Percentiles rank a stretch among this genome's conserved stretches.
These are phyloP conservation scores for Lasaia peninsularis DNA, from an alignment of 1,140 invertebrate genomes.

Conservation along the genomic window DNA sequence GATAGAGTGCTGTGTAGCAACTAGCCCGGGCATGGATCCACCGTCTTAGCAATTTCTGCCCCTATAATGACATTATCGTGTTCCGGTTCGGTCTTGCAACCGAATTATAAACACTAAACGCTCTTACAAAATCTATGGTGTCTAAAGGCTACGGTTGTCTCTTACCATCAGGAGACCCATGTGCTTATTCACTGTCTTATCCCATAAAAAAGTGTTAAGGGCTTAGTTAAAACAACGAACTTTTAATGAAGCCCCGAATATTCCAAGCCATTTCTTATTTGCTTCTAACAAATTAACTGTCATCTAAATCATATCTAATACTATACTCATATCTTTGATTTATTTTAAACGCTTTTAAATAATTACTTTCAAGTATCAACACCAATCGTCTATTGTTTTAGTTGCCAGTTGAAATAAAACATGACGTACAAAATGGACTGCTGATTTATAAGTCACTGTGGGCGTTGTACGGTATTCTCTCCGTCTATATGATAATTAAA, in stretches of 20 bases:
- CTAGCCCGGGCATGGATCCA: too few relatives aligned
- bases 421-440: slow-evolving; percentile 31
- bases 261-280: slow-evolving; percentile 32
- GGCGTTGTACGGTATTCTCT: slow-evolving; percentile 41
- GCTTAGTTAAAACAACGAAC: not conserved
- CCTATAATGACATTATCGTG: too few relatives aligned
- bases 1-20: too few relatives aligned
- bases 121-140: too few relatives aligned
- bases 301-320: slow-evolving; percentile 66
- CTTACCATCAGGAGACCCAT: too few relatives aligned
- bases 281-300: slow-evolving; percentile 55
- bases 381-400: slow-evolving; percentile 68
- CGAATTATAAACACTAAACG: too few relatives aligned
- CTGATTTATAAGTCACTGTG: slow-evolving; percentile 53
- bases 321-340: slow-evolving; percentile 66
- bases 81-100: too few relatives aligned
- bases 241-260: slow-evolving; percentile 26
- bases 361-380: slow-evolving; percentile 65
- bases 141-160: too few relatives aligned
- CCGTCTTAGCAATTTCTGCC: too few relatives aligned
- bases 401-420: slow-evolving; percentile 54
- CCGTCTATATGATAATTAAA: slow-evolving; percentile 63
- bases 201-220: not conserved
- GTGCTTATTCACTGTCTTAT: too few relatives aligned
- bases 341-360: slow-evolving; percentile 66